Conservation (phyloP, 2,888 invertebrate genomes). For the Antheraea yamamai region DNA sequence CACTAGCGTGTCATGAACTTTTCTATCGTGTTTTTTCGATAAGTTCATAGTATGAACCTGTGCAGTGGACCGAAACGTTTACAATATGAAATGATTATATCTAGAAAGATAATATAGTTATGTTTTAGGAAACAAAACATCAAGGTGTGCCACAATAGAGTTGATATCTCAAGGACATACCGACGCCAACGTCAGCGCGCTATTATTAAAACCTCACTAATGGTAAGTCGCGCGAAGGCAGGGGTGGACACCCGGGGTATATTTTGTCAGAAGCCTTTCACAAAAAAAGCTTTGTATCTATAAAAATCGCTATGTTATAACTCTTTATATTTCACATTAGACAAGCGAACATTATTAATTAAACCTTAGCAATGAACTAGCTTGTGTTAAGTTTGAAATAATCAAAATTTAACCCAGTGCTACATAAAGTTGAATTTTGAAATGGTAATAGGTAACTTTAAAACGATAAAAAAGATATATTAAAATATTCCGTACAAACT, state of each 20-base stretch:
- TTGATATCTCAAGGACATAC: conserved; percentile 45
- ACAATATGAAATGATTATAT: not conserved
- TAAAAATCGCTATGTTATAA: not conserved
- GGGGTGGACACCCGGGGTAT: not conserved
- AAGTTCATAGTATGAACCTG: no score
- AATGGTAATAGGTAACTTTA: no score
- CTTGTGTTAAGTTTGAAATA: not conserved
- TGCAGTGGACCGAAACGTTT: not conserved
- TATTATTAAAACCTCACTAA: conserved; percentile 14
- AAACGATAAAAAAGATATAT: no score
- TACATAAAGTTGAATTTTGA: no score
- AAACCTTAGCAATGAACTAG: not conserved
- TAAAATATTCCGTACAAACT: no score
- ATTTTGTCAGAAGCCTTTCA: not conserved
- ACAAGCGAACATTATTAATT: not conserved
- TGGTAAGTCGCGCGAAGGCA: not conserved
- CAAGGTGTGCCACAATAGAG: conserved; percentile 28
- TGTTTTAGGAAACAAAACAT: conserved; percentile 14
- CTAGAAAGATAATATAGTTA: not conserved
- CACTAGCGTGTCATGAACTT: no score
- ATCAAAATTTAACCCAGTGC: not conserved
- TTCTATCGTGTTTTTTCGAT: no score
- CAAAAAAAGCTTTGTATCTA: not conserved
- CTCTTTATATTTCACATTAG: not conserved
- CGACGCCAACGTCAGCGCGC: conserved; percentile 33